These are phyloP conservation scores for Drosophila littoralis DNA, from an alignment of 1,140 invertebrate genomes.

Conservation along the genomic window DNA sequence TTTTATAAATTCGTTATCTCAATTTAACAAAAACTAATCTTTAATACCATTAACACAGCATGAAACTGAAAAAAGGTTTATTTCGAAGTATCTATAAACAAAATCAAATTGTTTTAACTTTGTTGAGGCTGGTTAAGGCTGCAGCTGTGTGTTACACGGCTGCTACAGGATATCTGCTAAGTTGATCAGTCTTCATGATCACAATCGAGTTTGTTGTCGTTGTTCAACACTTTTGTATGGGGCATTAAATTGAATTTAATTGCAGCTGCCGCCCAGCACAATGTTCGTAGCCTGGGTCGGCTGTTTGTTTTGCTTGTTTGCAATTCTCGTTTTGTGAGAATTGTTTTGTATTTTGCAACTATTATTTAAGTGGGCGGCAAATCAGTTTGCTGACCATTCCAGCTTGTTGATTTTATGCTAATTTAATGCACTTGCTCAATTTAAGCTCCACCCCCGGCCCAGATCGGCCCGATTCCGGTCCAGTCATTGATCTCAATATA, in stretches of 20 bases:
- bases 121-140: neutral
- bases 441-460: slow-evolving; percentile 1
- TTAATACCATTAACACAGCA: no score
- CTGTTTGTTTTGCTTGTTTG: slow-evolving; percentile 56
- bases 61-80: no score
- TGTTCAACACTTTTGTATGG: slow-evolving; percentile 42
- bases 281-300: neutral
- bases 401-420: slow-evolving; percentile 76
- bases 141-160: no score
- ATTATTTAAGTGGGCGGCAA: slow-evolving; percentile 42
- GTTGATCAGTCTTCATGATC: neutral
- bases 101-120: neutral
- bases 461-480: neutral
- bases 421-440: slow-evolving; percentile 69
- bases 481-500: slow-evolving; percentile 70
- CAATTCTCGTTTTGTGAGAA: slow-evolving; percentile 53
- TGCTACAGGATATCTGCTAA: slow-evolving; percentile 13
- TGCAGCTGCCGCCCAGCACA: slow-evolving; percentile 42
- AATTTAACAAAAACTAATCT: no score
- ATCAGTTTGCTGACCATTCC: slow-evolving; percentile 26
- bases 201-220: slow-evolving; percentile 18
- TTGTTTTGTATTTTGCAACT: slow-evolving; percentile 66
- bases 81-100: no score
- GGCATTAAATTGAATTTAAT: slow-evolving; percentile 77
- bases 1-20: no score